These are phyloP conservation scores for Todus mexicanus DNA, from an alignment of 2,797 vertebrate genomes.

Conservation along the genomic window DNA sequence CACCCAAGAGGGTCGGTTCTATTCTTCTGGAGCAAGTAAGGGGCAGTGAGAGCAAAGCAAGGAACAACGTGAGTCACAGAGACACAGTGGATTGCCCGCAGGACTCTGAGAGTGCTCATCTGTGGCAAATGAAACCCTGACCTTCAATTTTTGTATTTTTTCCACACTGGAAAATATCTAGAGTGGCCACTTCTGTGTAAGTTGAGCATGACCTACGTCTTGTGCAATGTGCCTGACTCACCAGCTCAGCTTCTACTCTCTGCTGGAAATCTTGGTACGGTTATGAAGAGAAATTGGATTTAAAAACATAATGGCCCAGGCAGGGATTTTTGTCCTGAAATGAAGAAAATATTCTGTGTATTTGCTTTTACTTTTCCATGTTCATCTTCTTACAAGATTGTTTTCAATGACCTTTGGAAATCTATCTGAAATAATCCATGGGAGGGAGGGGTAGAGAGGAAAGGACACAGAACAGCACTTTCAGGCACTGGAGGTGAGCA, in stretches of 20 bases:
- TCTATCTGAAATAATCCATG: not conserved
- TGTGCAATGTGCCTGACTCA: not conserved
- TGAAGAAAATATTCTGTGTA: not conserved
- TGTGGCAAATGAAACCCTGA: not conserved
- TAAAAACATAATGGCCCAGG: not conserved
- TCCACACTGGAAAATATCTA: not conserved
- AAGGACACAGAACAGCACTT: not conserved
- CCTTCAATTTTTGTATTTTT: not conserved
- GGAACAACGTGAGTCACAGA: not conserved
- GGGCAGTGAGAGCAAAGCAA: not conserved
- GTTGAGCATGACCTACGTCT: not conserved
- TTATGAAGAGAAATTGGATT: not conserved
- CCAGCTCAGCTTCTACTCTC: not conserved
- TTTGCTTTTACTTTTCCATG: not conserved
- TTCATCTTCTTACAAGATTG: not conserved
- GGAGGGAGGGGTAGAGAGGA: not conserved
- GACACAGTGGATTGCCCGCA: not conserved
- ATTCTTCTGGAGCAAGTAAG: not conserved
- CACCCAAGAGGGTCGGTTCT: not conserved
- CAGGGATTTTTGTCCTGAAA: not conserved
- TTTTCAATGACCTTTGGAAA: not conserved
- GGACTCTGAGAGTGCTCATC: not conserved
- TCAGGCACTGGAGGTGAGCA: not conserved
- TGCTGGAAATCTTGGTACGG: not conserved
- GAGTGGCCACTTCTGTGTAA: not conserved